Base-by-base conservation (phyloP, 2,113 vertebrate genomes). In the Gorsachius goisagi region DNA sequence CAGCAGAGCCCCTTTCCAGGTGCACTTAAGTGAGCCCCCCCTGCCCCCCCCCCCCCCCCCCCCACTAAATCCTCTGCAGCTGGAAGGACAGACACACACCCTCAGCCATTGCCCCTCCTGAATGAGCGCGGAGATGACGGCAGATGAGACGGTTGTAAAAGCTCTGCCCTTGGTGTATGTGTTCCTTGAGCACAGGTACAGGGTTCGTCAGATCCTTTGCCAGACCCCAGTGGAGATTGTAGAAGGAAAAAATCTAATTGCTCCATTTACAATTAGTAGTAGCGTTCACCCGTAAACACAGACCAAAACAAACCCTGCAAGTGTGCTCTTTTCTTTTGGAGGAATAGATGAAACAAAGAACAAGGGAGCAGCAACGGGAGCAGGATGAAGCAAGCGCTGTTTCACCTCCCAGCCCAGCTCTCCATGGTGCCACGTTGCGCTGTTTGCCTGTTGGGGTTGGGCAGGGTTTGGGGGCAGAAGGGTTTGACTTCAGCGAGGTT, bases 251-350 rank as follows among this genome's bases (percentile, higher is more conserved):
- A 59, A 63, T 71, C 86, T 97, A 90, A 97, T 90, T 90, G 86
- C 89, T 88, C 80, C 52, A 59, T 88, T 90, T 92, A 89, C 91
- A 95, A 95, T 95, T 86, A 93, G 47, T 72, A 60, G n/a, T 71
- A 87, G 27, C 0, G 0, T 50, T 93, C 80, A 89, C 24, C 87
- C 80, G 39, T 62, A 90, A 95, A 89, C 81, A 73, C 72, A 89
- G 68, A 71, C 76, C 37, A 32, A 84, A 93, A 89, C 72, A 91
- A 89, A 66, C 87, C 80, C 66, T 47, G 60, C 66, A 30, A 91
- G 39, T 3, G 26, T 52, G 7, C 26, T 67, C 35, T 12, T 89
- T 77, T 63, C 77, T 89, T 89, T 35, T 49, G 33, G 62, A 78
- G 62, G 41, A 69, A 16, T 1, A 64, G 66, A 89, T 5, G 55